phyloP scores from a whole-genome alignment of 2,113 vertebrate genomes.

The Semnopithecus entellus region DNA sequence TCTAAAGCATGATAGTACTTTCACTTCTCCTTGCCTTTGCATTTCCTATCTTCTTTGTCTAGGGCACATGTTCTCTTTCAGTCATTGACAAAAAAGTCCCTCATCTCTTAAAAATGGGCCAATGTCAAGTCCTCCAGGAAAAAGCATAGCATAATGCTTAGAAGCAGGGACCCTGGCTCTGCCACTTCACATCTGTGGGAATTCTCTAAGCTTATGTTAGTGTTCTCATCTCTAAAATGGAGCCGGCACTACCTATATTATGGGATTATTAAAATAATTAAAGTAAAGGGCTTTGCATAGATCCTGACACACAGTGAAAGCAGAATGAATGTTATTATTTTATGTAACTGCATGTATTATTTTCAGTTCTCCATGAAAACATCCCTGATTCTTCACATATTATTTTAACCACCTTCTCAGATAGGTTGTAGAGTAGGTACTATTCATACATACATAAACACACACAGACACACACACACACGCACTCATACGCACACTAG shows the following conservation, averaged over 20 bases:
- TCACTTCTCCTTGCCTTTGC: neutral
- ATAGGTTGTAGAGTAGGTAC: neutral
- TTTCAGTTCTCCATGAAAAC: neutral
- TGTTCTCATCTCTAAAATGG: neutral
- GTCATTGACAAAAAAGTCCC: neutral
- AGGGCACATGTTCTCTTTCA: neutral
- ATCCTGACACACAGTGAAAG: neutral
- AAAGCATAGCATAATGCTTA: neutral
- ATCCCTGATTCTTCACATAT: neutral
- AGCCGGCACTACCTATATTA: neutral
- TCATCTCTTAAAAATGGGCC: neutral
- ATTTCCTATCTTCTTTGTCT: neutral
- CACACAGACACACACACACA: neutral
- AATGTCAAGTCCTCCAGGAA: neutral
- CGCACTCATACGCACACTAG: neutral
- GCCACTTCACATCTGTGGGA: neutral
- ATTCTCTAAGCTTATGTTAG: neutral
- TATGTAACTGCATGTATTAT: neutral
- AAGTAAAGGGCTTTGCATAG: neutral
- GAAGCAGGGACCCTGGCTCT: neutral
- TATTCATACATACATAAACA: neutral
- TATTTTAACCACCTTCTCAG: neutral
- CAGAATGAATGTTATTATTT: neutral
- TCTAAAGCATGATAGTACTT: neutral
- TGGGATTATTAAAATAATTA: neutral